Evolutionary conservation across 2,888 invertebrate species (phyloP).

Genomic region (Tachystola acroxantha): DNA sequence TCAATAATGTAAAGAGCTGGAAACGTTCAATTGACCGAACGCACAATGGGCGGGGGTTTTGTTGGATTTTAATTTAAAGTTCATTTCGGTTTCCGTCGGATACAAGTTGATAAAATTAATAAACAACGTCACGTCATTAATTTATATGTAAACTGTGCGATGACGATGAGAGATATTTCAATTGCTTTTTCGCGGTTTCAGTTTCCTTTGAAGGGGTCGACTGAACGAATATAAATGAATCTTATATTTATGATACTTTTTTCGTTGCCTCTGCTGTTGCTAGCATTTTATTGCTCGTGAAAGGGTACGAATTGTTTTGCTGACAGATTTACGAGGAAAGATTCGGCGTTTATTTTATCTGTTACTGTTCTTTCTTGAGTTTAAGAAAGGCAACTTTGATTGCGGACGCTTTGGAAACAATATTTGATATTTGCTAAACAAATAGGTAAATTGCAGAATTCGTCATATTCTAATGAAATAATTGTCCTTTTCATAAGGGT

Average conservation of each 20-base stretch:
- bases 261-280: constrained; percentile 66
- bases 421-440: constrained; percentile 25
- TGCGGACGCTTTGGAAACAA: constrained; percentile 35
- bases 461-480: too few relatives aligned
- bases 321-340: constrained; percentile 76
- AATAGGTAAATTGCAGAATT: too few relatives aligned
- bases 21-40: constrained; percentile 57
- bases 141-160: constrained; percentile 7
- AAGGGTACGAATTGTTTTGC: constrained; percentile 76
- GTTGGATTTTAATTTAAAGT: constrained; percentile 65
- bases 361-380: constrained; percentile 46
- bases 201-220: constrained; percentile 54
- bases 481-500: too few relatives aligned
- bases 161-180: constrained; percentile 1
- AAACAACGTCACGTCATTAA: constrained; percentile 8
- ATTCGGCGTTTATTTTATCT: constrained; percentile 73
- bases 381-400: constrained; percentile 42
- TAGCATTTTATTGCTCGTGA: constrained; percentile 76
- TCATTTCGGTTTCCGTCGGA: constrained; percentile 30
- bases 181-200: constrained; percentile 51
- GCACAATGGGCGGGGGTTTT: constrained; percentile 52
- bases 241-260: constrained; percentile 77
- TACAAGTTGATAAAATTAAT: constrained; percentile 8
- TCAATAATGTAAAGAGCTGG: constrained; percentile 54
- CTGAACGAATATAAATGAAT: constrained; percentile 76